Percentiles rank a stretch among this genome's conserved stretches.
Evolutionary conservation across 2,113 vertebrate species (phyloP).

Genomic region (Triplophysa rosa): DNA sequence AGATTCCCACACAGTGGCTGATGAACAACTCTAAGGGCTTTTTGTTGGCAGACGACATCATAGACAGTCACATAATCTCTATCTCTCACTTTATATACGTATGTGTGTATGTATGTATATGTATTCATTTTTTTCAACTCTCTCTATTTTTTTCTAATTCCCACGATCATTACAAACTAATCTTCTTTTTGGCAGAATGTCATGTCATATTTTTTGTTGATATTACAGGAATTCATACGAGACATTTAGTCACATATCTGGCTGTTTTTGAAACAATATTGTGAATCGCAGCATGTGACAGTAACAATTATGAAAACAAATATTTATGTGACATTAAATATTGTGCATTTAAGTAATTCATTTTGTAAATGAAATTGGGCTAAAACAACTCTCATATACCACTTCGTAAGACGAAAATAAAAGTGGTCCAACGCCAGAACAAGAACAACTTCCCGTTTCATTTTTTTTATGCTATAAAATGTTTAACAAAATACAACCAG

Average conservation of each 20-base stretch:
- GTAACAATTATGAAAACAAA: conserved; percentile 28
- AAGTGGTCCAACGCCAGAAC: no score
- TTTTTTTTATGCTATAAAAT: no score
- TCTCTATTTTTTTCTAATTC: conserved; percentile 5
- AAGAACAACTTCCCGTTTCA: no score
- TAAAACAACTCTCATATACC: neutral
- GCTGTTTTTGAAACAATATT: conserved; percentile 45
- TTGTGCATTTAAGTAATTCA: neutral
- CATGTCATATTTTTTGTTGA: conserved; percentile 32
- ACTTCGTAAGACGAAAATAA: no score
- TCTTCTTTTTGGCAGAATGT: conserved; percentile 30
- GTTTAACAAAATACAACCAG: no score
- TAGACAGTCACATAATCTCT: conserved; percentile 17
- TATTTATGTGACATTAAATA: conserved; percentile 26
- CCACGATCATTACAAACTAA: conserved; percentile 17
- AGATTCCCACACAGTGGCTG: conserved; percentile 44
- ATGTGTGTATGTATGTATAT: neutral
- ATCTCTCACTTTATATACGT: neutral
- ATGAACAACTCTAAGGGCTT: conserved; percentile 38
- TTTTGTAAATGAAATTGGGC: conserved; percentile 18
- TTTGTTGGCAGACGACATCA: conserved; percentile 16
- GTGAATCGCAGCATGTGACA: conserved; percentile 33
- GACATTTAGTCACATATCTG: conserved; percentile 39
- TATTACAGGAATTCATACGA: conserved; percentile 32
- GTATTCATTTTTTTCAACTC: neutral